phyloP scores from a whole-genome alignment of 2,113 vertebrate species.

The Pungitius pungitius region DNA sequence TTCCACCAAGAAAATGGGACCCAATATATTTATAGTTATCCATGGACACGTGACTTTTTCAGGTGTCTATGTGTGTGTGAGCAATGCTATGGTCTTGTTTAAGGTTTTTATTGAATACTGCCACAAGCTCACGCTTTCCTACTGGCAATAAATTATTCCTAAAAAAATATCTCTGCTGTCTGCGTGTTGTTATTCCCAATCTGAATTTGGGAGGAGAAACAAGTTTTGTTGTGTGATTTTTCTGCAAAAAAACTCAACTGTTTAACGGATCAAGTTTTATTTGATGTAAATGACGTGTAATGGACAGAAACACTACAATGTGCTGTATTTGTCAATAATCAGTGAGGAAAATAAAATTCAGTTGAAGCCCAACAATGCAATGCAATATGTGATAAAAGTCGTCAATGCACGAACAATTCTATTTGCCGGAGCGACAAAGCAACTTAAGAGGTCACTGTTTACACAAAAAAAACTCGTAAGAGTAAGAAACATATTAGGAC shows the following conservation, averaged over 20 bases:
- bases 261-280: too few relatives aligned
- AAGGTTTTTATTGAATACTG: constrained; percentile 99
- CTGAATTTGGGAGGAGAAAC: neutral
- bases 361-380: neutral
- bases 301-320: neutral
- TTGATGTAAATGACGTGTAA: neutral
- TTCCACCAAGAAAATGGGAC: constrained; percentile 93
- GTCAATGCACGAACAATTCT: neutral
- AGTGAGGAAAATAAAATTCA: neutral
- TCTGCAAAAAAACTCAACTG: too few relatives aligned
- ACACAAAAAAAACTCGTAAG: too few relatives aligned
- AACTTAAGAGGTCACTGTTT: neutral
- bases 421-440: neutral
- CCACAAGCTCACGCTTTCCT: constrained; percentile 98
- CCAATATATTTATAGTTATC: constrained; percentile 93
- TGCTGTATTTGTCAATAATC: neutral
- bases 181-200: constrained; percentile 32
- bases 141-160: constrained; percentile 99
- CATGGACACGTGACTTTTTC: constrained; percentile 89
- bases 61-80: constrained; percentile 93
- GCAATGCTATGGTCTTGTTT: constrained; percentile 95
- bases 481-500: neutral
- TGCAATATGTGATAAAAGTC: neutral
- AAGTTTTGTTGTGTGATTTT: too few relatives aligned
- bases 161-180: constrained; percentile 79